Evolutionary conservation across 1,140 invertebrate species (phyloP).

Genomic region (Elysia chlorotica): DNA sequence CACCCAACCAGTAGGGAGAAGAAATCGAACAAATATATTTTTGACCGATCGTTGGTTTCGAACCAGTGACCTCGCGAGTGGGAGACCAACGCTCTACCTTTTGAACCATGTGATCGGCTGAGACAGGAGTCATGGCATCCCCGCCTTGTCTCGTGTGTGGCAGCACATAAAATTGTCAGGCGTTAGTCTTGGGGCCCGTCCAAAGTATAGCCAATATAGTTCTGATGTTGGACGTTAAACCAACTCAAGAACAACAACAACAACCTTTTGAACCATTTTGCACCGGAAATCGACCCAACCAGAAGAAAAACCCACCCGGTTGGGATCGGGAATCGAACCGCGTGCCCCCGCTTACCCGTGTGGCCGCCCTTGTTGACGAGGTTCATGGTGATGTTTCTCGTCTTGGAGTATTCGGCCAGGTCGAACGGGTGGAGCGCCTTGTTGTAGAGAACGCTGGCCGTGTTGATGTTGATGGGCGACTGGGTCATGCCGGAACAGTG

Average conservation of each 20-base stretch:
- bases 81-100: not conserved
- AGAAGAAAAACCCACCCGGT: too few species aligned
- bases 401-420: conserved; percentile 31
- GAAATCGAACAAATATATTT: too few species aligned
- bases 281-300: not conserved
- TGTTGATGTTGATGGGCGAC: conserved; percentile 41
- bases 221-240: not conserved
- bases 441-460: conserved; percentile 30
- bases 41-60: too few species aligned
- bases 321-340: too few species aligned
- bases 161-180: not conserved
- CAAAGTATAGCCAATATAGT: not conserved
- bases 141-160: too few species aligned
- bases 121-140: too few species aligned
- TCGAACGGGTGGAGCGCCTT: conserved; percentile 30
- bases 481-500: conserved; percentile 36
- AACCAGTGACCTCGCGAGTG: too few species aligned
- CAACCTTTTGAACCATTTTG: not conserved
- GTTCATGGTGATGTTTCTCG: conserved; percentile 30
- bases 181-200: too few species aligned
- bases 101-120: not conserved
- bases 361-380: conserved; percentile 43
- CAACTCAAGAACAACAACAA: not conserved
- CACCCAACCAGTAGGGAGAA: too few species aligned
- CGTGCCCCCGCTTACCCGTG: conserved; percentile 32